Base-by-base conservation (phyloP, 1,140 invertebrate species). In the Zaprionus tsacasi region DNA sequence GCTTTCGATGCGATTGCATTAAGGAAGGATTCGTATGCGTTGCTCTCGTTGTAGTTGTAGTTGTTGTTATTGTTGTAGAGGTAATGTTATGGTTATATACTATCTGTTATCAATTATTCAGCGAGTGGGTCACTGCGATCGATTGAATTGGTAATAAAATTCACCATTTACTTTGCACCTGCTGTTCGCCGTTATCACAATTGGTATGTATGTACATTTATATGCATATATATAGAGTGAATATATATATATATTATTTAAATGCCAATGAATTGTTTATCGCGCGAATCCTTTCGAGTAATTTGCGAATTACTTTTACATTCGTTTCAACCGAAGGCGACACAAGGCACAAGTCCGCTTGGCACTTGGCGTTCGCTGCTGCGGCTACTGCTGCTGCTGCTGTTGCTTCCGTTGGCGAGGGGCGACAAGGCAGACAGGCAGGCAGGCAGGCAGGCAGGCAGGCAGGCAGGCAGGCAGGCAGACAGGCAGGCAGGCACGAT, bases 41-140 rank as follows among this genome's bases (percentile, higher is more conserved):
- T 52, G 33, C 0, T 59, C 8, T 38, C 50, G 59, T 43, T 48
- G 33, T 8, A 13, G 54, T 56, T 50, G 13, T 48, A 38, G 21
- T 38, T 36, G 64, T 43, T 45, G 38, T 13, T 50, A 3, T 50
- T 50, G n/a, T 40, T n/a, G 38, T 40, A 21, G 21, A 21, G 13
- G 38, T 40, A 40, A 12, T 33, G 40, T 56, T 48, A 10, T 48
- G 36, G 40, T 15, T 50, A 8, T 48, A 17, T 8, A 5, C 25
- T 60, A 30, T 65, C 38, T 43, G 35, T 69, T 70, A 70, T 64
- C 60, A 70, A 70, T 70, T 64, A 70, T 63, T 64, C 27, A 69
- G 59, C 0, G 54, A 54, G 60, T 30, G 27, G 27, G 27, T 6
- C 27, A 30, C 27, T 30, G 27, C 69, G 38, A 60, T 73, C 64